A percentile compares a stretch with the other conserved stretches of the same genome.
Conservation (phyloP, 2,888 invertebrate species). For the Xanthorhoe designata region DNA sequence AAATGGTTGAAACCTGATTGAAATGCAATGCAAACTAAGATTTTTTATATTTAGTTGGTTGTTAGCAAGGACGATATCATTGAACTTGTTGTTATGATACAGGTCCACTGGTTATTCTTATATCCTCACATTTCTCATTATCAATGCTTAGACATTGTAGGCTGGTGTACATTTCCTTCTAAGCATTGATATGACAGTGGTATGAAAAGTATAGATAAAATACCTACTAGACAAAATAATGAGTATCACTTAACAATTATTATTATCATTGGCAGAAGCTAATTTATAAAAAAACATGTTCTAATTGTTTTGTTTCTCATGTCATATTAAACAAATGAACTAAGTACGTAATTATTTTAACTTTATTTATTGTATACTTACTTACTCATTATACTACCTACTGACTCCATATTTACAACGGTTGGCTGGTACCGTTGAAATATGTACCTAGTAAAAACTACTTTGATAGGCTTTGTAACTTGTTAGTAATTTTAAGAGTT, state of each 20-base stretch:
- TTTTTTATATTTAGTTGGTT: too few species aligned
- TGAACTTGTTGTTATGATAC: too few species aligned
- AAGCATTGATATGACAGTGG: not conserved
- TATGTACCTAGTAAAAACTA: conserved; percentile 22
- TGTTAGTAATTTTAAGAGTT: conserved; percentile 48
- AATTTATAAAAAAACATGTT: not conserved
- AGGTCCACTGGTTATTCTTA: not conserved
- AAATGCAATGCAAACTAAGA: too few species aligned
- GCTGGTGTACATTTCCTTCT: conserved; percentile 9
- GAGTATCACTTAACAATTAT: too few species aligned
- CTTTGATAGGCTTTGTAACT: conserved; percentile 51
- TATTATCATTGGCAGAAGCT: too few species aligned
- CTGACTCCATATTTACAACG: conserved; percentile 38
- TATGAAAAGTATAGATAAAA: not conserved
- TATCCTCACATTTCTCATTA: not conserved
- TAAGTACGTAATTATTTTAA: not conserved
- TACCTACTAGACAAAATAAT: not conserved
- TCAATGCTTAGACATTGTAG: conserved; percentile 9
- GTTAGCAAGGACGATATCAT: too few species aligned
- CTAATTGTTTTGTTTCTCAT: too few species aligned
- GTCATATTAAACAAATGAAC: not conserved
- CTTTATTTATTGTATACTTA: not conserved
- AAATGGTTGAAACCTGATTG: too few species aligned
- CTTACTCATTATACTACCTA: not conserved
- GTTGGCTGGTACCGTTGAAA: conserved; percentile 66